Percentiles rank a stretch among this genome's conserved stretches.
Conservation (phyloP, 2,888 invertebrate genomes). For the Autographa pulchrina region DNA sequence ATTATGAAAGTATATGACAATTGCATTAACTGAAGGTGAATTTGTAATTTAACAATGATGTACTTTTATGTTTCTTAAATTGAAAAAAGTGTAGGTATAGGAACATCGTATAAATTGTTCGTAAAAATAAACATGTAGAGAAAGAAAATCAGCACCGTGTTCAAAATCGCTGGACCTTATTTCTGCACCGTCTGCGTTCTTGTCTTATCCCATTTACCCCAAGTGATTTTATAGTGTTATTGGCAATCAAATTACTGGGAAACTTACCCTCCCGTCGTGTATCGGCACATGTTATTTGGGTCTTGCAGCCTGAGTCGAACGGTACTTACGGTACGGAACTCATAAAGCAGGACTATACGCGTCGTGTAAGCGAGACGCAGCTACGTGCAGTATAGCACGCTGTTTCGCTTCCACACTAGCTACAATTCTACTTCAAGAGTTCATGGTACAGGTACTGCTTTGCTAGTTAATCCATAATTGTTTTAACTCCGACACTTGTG, state of each 20-base stretch:
- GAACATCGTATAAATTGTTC: no score
- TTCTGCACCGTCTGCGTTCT: not conserved
- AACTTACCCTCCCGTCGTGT: not conserved
- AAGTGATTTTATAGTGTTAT: not conserved
- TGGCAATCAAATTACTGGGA: slow-evolving; percentile 3
- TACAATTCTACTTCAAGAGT: no score
- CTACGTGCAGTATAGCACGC: no score
- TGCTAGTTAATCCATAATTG: not conserved
- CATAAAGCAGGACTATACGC: no score
- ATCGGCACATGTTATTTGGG: not conserved
- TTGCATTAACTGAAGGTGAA: no score
- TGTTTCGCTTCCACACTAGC: no score
- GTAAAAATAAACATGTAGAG: not conserved
- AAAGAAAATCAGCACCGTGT: not conserved
- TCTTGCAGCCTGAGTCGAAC: not conserved
- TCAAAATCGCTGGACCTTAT: not conserved
- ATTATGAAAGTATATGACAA: no score
- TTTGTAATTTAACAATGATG: not conserved
- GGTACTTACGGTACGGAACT: not conserved
- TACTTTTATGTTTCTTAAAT: no score
- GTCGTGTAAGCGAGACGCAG: no score
- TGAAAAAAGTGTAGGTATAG: no score
- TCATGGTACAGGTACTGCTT: no score
- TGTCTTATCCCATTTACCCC: slow-evolving; percentile 2
- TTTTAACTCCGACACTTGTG: not conserved